Evolutionary conservation across 35 echinoderm and acorn worm species (phyloP).

Genomic region (Apostichopus parvimensis): DNA sequence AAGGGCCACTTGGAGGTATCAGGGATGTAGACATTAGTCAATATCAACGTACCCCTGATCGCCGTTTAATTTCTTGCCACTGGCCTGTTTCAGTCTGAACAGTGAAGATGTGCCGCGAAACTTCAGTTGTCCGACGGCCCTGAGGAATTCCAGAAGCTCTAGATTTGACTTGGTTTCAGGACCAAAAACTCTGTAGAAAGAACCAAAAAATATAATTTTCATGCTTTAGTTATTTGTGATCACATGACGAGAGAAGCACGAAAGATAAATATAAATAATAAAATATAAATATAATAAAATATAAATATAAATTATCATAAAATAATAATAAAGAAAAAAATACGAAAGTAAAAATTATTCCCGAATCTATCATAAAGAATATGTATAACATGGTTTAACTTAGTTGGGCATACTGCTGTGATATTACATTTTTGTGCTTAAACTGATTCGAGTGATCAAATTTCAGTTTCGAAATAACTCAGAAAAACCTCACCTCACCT

Average conservation of each 20-base stretch:
- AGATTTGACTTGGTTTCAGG: slow-evolving; percentile 51
- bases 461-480: too few species aligned
- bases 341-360: neutral
- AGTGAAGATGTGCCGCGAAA: slow-evolving; percentile 80
- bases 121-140: slow-evolving; percentile 85
- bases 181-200: slow-evolving; percentile 73
- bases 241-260: neutral
- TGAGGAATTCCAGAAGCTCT: slow-evolving; percentile 77
- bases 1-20: too few species aligned
- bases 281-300: neutral
- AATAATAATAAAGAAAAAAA: neutral
- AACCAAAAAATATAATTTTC: neutral
- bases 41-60: slow-evolving; percentile 10
- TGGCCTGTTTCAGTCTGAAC: slow-evolving; percentile 62
- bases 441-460: too few species aligned
- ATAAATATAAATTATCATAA: neutral
- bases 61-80: neutral
- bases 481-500: too few species aligned
- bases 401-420: too few species aligned
- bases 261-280: neutral
- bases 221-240: neutral
- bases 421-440: too few species aligned
- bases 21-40: too few species aligned
- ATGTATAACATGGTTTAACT: too few species aligned
- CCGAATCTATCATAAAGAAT: too few species aligned